A percentile compares a stretch with the other conserved stretches of the same genome.
phyloP scores from a whole-genome alignment of 2,797 vertebrate species.

The Danio tinwini region DNA sequence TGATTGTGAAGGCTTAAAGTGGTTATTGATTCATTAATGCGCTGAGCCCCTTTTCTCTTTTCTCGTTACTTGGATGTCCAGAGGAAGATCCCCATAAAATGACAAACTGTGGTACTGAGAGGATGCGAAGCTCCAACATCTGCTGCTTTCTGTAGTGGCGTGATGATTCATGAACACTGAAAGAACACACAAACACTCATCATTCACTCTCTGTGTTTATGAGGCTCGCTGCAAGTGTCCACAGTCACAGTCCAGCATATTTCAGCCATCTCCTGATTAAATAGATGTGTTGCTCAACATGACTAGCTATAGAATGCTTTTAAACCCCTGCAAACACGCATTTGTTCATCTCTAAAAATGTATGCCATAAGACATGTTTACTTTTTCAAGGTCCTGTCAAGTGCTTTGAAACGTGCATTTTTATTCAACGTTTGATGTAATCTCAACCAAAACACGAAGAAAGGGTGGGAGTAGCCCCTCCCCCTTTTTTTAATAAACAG shows the following conservation, averaged over 20 bases:
- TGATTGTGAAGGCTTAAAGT: background rate
- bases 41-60: slow-evolving; percentile 7
- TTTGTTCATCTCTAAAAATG: background rate
- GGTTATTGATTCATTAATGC: slow-evolving; percentile 10
- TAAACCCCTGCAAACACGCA: background rate
- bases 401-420: no score
- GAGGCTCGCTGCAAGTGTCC: background rate
- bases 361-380: background rate
- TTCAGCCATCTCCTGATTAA: background rate
- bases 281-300: background rate
- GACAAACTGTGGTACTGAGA: slow-evolving; percentile 28
- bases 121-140: slow-evolving; percentile 37
- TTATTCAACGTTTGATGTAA: no score
- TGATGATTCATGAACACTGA: slow-evolving; percentile 46
- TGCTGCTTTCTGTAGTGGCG: slow-evolving; percentile 42
- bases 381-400: background rate
- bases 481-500: no score
- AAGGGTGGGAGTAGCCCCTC: no score
- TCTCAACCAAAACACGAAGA: no score
- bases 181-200: slow-evolving; percentile 34
- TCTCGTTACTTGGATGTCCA: slow-evolving; percentile 24
- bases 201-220: slow-evolving; percentile 29
- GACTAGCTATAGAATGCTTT: background rate
- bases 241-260: background rate
- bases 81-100: slow-evolving; percentile 15